Base-by-base conservation (phyloP, 1,140 invertebrate genomes). In the Drusus annulatus region DNA sequence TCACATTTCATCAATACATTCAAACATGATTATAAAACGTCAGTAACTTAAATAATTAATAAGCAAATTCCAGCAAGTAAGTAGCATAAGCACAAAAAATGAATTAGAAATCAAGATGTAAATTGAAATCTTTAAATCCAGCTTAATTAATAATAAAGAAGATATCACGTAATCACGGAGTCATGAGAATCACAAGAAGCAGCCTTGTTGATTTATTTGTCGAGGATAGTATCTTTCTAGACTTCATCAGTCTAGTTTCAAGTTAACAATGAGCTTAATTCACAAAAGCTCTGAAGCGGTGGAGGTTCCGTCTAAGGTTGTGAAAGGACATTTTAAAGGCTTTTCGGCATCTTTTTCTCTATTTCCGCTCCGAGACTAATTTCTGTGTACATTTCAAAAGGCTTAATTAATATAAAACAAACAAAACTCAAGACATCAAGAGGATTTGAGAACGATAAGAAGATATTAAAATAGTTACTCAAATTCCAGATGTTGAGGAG, bases 221-320 rank as follows among this genome's bases (percentile, higher is more conserved):
- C 19, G 54, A 10, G 54, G 54, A 56, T 45, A 45, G 36, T 45
- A 45, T 45, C 8, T 45, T 21, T 21, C 28, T 10, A 71, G 17
- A 71, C 36, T 13, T 74, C 69, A 74, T 23, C 51, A 54, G 52
- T 56, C 51, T 52, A 56, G 50, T 54, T 74, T 15, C 7, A 74
- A 25, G 69, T 71, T 79, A 51, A 79, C 78, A 79, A 79, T 79
- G 78, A 60, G 78, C 78, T 79, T 79, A 79, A 79, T 79, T 79
- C 60, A 79, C 78, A 79, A 79, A 79, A 73, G 78, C 51, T 52
- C 23, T 76, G 54, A 45, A 76, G 31, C 50, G 45, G 56, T 16
- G 74, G 15, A 76, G 28, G 19, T 62, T 54, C 54, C 56, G 25
- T 58, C 76, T 50, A 52, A 60, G 36, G 76, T 65, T 60, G 58